Conservation (phyloP, 2,113 vertebrate genomes). For the Serilophus lunatus region DNA sequence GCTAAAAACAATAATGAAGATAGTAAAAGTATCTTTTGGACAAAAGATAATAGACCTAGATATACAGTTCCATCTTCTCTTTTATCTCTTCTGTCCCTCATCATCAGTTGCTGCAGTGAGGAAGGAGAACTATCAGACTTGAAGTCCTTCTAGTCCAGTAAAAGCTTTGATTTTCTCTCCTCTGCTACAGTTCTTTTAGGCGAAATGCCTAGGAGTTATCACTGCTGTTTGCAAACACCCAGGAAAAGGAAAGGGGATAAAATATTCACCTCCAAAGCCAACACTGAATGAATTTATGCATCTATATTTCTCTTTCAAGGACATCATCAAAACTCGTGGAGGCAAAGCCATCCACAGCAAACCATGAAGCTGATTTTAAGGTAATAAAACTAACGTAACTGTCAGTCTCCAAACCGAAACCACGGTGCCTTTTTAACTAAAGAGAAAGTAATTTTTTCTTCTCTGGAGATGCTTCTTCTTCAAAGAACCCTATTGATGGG, state of each 20-base stretch:
- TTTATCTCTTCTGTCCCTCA: slow-evolving; percentile 38
- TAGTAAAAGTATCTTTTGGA: not conserved
- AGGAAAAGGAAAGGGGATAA: slow-evolving; percentile 38
- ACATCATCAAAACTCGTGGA: slow-evolving; percentile 46
- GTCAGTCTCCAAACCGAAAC: slow-evolving; percentile 42
- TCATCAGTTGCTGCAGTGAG: not conserved
- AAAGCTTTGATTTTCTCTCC: slow-evolving; percentile 27
- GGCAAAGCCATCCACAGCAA: slow-evolving; percentile 16
- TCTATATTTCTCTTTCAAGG: slow-evolving; percentile 61
- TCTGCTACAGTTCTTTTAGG: not conserved
- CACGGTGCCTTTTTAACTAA: slow-evolving; percentile 20
- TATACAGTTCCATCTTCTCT: not conserved
- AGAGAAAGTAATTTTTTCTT: slow-evolving; percentile 44
- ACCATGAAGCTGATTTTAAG: slow-evolving; percentile 38
- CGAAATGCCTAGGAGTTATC: not conserved
- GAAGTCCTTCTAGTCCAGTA: not conserved
- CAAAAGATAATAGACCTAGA: not conserved
- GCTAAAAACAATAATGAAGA: slow-evolving; percentile 7
- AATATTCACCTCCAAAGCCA: slow-evolving; percentile 60
- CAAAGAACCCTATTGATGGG: slow-evolving; percentile 47
- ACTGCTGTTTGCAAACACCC: not conserved
- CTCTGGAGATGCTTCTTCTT: slow-evolving; percentile 38
- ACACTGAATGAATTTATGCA: not conserved
- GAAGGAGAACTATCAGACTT: slow-evolving; percentile 15
- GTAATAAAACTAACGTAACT: not conserved